These are phyloP conservation scores for Acleris literana DNA, from an alignment of 2,888 invertebrate genomes.

Conservation along the genomic window DNA sequence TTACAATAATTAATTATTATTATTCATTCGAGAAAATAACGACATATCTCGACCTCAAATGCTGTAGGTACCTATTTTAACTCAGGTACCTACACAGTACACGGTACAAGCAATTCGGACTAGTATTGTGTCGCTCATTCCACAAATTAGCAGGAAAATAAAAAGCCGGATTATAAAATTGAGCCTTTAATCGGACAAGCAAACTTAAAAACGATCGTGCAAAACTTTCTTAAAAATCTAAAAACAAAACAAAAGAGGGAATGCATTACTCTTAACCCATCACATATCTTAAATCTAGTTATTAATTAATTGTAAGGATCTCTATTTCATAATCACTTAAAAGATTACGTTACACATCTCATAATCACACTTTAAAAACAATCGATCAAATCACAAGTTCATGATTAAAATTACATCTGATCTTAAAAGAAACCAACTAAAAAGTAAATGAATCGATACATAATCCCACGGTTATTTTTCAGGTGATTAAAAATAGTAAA, in stretches of 20 bases:
- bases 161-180: constrained; percentile 11
- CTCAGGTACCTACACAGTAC: no score
- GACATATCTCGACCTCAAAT: no score
- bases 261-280: constrained; percentile 42
- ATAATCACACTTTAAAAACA: constrained; percentile 77
- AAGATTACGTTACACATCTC: constrained; percentile 59
- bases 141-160: background rate
- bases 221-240: constrained; percentile 54
- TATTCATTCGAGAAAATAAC: no score
- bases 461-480: constrained; percentile 59
- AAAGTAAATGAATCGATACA: constrained; percentile 68
- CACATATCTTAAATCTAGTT: constrained; percentile 45
- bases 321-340: constrained; percentile 62
- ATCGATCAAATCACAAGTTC: constrained; percentile 74
- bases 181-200: constrained; percentile 68
- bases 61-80: no score
- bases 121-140: no score
- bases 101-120: no score
- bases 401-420: constrained; percentile 71
- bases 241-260: constrained; percentile 55
- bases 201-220: constrained; percentile 70
- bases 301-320: constrained; percentile 41
- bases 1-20: no score
- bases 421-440: constrained; percentile 50
- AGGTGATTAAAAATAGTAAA: constrained; percentile 28